Conservation (phyloP, 2,888 invertebrate species). For the Cacoxenus indagator region DNA sequence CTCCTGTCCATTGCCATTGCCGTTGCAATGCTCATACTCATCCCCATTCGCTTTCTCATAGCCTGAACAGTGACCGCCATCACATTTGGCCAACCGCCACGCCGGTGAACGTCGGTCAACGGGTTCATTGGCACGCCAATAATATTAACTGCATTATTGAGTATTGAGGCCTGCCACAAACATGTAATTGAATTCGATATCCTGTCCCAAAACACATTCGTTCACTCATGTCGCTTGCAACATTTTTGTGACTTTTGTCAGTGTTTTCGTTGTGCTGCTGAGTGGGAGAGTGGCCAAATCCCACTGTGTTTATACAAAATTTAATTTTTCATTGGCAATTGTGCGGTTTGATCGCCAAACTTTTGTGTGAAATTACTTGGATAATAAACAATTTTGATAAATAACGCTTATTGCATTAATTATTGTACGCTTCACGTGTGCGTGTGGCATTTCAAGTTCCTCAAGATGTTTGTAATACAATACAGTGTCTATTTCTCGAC, state of each 20-base stretch:
- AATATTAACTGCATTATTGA: conserved; percentile 62
- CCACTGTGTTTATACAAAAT: conserved; percentile 40
- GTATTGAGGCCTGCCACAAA: conserved; percentile 62
- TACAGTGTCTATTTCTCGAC: too few species aligned
- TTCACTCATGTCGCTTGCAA: conserved; percentile 31
- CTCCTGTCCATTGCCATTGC: background rate
- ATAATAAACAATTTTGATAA: conserved; percentile 23
- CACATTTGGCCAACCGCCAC: conserved; percentile 5
- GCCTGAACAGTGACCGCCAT: too few species aligned
- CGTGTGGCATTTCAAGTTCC: background rate
- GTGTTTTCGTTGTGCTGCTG: background rate
- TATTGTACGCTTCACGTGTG: background rate
- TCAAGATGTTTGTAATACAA: too few species aligned
- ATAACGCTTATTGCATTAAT: background rate
- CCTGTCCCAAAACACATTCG: background rate
- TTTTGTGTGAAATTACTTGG: conserved; percentile 41
- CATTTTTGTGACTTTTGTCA: conserved; percentile 42
- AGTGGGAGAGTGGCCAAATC: background rate
- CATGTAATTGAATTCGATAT: conserved; percentile 57
- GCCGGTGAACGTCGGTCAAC: conserved; percentile 12
- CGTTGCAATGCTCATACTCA: background rate
- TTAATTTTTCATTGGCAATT: conserved; percentile 58
- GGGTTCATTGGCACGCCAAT: conserved; percentile 37
- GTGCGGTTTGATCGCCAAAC: conserved; percentile 57
- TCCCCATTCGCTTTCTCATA: background rate